phyloP scores from a whole-genome alignment of 2,797 vertebrate genomes.

The Xiphophorus birchmanni region DNA sequence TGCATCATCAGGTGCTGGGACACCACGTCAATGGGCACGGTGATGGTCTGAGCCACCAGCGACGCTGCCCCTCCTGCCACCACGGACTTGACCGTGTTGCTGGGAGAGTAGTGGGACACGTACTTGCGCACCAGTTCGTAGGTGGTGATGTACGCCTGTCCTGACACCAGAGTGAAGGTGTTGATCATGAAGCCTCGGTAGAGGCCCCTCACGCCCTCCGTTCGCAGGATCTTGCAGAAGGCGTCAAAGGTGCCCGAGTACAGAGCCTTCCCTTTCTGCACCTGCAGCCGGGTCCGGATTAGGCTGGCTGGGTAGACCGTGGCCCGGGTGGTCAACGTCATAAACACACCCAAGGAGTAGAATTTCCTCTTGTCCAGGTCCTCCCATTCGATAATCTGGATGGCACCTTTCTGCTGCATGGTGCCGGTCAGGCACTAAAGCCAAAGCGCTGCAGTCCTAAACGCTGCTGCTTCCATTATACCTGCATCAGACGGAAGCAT shows the following conservation, averaged over 20 bases:
- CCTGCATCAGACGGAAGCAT: constrained; percentile 35
- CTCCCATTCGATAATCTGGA: constrained; percentile 98
- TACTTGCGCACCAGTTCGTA: constrained; percentile 95
- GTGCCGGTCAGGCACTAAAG: constrained; percentile 55
- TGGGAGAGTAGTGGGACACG: constrained; percentile 85
- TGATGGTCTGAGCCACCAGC: constrained; percentile 97
- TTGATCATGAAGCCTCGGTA: constrained; percentile 97
- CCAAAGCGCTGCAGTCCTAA: constrained; percentile 18
- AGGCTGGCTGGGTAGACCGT: constrained; percentile 95
- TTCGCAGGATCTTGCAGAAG: constrained; percentile 90
- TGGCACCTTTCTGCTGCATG: constrained; percentile 86
- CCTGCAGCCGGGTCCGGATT: constrained; percentile 93
- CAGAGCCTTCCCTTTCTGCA: constrained; percentile 92
- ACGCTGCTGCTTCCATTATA: constrained; percentile 33
- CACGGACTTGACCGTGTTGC: constrained; percentile 92
- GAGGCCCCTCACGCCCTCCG: constrained; percentile 87
- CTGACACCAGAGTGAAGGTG: constrained; percentile 92
- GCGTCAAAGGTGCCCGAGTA: constrained; percentile 94
- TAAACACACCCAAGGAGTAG: constrained; percentile 93
- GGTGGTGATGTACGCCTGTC: constrained; percentile 96
- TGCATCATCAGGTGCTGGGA: constrained; percentile 99
- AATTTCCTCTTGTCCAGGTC: constrained; percentile 98
- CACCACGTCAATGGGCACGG: constrained; percentile 93
- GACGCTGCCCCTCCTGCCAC: constrained; percentile 93
- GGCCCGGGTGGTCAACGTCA: constrained; percentile 94